Base-by-base conservation (phyloP, 2,797 vertebrate genomes). In the Falco rusticolus region DNA sequence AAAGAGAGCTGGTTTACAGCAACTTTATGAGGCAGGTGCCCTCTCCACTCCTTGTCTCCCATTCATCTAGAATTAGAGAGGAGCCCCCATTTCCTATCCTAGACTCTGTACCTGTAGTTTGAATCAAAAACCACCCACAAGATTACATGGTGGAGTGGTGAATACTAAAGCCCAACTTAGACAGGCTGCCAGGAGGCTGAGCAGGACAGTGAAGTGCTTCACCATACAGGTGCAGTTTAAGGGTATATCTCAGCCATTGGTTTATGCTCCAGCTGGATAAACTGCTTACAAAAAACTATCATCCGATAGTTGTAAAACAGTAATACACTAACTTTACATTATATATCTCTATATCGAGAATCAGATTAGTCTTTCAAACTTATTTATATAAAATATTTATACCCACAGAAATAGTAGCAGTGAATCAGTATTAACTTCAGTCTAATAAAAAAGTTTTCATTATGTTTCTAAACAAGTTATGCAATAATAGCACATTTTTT, bases 61-160 rank as follows among this genome's bases (percentile, higher is more conserved):
- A 20, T 37, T 47, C n/a, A 37, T 29, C 17, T 50, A 43, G 20
- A 84, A n/a, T 29, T 60, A 72, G 33, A 50, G 6, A 71, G 22
- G 25, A 77, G 11, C 2, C 22, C 41, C 15, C 0, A 0, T 56
- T 60, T 60, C 47, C 29, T 77, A 12, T 16, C 25, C 45, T 3
- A 48, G 3, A 28, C 4, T 41, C 22, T 47, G 15, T 25, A 51
- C 14, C 29, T 54, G 54, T 54, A 4, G 5, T 31, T 81, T 56
- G 45, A 72, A 81, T 24, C 11, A 64, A 71, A 85, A 77, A 14
- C 5, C 19, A 5, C 17, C 4, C 34, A 54, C 22, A 31, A 50
- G 28, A 54, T 64, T 72, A 7, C 2, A 3, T 4, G 10, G 3
- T n/a, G 10, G 11, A 19, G 18, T 37, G 19, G 19, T 41, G 26